Evolutionary conservation across 2,113 vertebrate genomes (phyloP), one percentile per base, ranked within the genome.

Genomic region (Enhydra lutris): DNA sequence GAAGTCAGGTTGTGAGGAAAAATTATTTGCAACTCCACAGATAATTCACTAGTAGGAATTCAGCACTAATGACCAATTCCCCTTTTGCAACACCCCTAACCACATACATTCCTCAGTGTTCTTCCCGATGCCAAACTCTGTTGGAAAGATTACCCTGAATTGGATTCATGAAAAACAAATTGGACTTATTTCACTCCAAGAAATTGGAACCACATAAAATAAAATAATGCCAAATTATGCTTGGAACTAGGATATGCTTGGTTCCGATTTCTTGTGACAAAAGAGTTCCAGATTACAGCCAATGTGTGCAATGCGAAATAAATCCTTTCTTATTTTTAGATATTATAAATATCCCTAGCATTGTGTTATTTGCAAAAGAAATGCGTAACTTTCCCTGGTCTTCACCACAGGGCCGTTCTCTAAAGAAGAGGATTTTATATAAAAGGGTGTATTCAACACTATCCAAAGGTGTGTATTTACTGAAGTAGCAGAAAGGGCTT

Each of bases 251-350:
- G 93, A 92, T 93, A 89, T 96, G 87, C 90, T 98, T 98, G 97
- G 90, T 98, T 97, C 96, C 2, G 47, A 98, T 97, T 98, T 97
- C 94, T 97, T 88, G 65, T 94, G 97, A 96, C 97, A 98, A 97
- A 98, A 95, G 83, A 97, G 88, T 97, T 97, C 97, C 98, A 98
- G 97, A 97, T 95, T 96, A 97, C 55, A 96, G 86, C 84, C 80
- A 73, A 96, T 85, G 65, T 92, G 50, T 55, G n/a, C 95, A 95
- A 86, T 93, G 90, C 89, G 91, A 78, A 92, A 90, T 86, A 79
- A 96, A 95, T 93, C 71, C 71, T 94, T 80, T 92, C 95, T 96
- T 94, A 85, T 95, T 97, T 98, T 97, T 93, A 91, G 81, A 85
- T 92, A 95, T 91, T 94, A 71, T 45, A 96, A 97, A 92, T 95